A percentile compares a stretch with the other conserved stretches of the same genome.
These are phyloP conservation scores for Megalurothrips usitatus DNA, from an alignment of 2,888 invertebrate genomes.

Conservation along the genomic window DNA sequence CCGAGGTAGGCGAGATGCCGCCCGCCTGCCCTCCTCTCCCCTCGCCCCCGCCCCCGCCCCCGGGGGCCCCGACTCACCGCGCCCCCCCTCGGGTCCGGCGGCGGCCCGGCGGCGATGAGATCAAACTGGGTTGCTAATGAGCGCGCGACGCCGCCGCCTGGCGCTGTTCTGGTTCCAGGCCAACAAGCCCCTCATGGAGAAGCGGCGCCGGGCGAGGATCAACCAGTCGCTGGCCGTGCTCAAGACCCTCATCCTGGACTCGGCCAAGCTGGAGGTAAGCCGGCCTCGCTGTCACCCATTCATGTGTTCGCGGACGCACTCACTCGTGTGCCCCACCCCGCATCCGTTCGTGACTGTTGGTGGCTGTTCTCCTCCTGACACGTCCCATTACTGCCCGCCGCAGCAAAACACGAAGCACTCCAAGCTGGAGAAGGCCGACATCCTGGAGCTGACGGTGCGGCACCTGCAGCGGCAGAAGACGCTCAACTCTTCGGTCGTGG, in stretches of 20 bases:
- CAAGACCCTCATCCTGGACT: constrained; percentile 66
- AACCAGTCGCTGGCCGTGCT: constrained; percentile 69
- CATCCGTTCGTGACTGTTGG: too few relatives aligned
- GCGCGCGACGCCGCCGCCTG: too few relatives aligned
- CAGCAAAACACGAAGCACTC: constrained; percentile 66
- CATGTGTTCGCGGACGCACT: too few relatives aligned
- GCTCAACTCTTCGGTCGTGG: constrained; percentile 53
- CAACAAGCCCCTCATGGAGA: constrained; percentile 76
- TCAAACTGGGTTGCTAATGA: too few relatives aligned
- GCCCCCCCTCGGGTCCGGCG: too few relatives aligned
- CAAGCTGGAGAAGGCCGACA: constrained; percentile 81
- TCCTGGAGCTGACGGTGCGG: constrained; percentile 75
- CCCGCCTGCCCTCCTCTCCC: too few relatives aligned
- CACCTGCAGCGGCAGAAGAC: constrained; percentile 72
- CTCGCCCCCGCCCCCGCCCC: too few relatives aligned
- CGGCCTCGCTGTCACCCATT: not conserved
- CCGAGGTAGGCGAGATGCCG: too few relatives aligned
- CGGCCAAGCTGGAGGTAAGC: constrained; percentile 52
- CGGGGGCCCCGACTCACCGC: too few relatives aligned
- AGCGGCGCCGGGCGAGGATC: constrained; percentile 65
- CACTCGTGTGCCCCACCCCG: too few relatives aligned
- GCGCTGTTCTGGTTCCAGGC: constrained; percentile 49
- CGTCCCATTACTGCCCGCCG: constrained; percentile 30
- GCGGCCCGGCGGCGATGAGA: too few relatives aligned
- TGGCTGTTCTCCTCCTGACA: not conserved